Evolutionary conservation across 2,797 vertebrate genomes (phyloP).

Genomic region (Hemitrygon akajei): DNA sequence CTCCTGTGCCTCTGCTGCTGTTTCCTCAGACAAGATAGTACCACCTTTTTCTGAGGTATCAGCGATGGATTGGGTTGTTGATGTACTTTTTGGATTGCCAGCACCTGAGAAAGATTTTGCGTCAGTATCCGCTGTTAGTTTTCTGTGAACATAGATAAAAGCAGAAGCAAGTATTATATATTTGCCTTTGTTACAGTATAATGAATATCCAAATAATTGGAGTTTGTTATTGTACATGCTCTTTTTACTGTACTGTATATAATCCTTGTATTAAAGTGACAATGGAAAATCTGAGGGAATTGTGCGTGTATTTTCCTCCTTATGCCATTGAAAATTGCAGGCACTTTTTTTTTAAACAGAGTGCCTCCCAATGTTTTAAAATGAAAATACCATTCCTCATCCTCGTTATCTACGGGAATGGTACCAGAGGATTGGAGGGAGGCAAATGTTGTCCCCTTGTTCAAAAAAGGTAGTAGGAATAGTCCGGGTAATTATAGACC

Average conservation of each 20-base stretch:
- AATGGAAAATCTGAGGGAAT: not conserved
- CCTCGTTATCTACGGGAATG: too few species aligned
- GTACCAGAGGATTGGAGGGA: too few species aligned
- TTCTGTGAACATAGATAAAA: not conserved
- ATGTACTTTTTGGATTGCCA: not conserved
- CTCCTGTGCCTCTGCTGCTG: not conserved
- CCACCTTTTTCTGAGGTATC: slow-evolving; percentile 26
- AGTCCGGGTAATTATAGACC: too few species aligned
- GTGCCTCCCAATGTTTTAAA: not conserved
- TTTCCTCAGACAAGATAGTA: slow-evolving; percentile 26
- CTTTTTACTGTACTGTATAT: not conserved
- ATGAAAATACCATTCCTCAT: too few species aligned
- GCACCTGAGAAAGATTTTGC: not conserved
- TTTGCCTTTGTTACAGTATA: not conserved
- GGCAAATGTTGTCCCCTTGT: too few species aligned
- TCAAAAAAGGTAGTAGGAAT: too few species aligned
- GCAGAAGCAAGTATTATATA: not conserved
- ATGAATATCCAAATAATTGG: not conserved
- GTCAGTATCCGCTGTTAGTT: not conserved
- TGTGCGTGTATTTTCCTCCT: not conserved
- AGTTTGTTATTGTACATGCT: not conserved
- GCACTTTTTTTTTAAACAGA: not conserved
- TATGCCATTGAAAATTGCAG: not conserved
- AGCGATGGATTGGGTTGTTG: slow-evolving; percentile 16
- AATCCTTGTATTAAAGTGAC: not conserved